Evolutionary conservation across 2,888 invertebrate species (phyloP).

Genomic region (Zonitis immaculata): DNA sequence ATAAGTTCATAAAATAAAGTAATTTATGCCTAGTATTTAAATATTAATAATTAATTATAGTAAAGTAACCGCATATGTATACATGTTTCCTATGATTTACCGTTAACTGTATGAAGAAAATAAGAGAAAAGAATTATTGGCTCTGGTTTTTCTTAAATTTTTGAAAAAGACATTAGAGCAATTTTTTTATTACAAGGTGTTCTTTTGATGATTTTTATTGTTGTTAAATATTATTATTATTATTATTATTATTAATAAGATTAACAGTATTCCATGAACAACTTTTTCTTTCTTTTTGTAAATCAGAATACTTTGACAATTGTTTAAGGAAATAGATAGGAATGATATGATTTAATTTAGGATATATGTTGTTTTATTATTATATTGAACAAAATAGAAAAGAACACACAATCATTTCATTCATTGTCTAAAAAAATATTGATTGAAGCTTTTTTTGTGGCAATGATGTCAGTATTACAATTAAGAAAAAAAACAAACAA

Average conservation of each 20-base stretch:
- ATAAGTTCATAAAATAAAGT: conserved; percentile 42
- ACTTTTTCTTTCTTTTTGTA: neutral
- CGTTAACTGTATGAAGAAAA: conserved; percentile 36
- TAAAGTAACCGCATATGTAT: conserved; percentile 44
- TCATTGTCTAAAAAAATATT: neutral
- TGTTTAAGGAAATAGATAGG: conserved; percentile 6
- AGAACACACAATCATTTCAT: too few relatives aligned
- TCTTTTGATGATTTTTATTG: neutral
- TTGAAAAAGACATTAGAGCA: neutral
- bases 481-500: neutral
- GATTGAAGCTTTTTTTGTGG: neutral
- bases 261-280: neutral
- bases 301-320: neutral
- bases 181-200: neutral
- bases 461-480: conserved; percentile 5
- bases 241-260: neutral
- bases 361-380: neutral
- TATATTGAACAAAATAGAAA: neutral
- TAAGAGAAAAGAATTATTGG: conserved; percentile 23
- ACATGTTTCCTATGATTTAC: conserved; percentile 46
- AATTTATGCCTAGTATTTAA: conserved; percentile 49
- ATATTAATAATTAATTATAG: conserved; percentile 43
- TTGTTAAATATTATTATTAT: neutral
- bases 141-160: conserved; percentile 31
- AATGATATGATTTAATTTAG: neutral